A percentile compares a stretch with the other conserved stretches of the same genome.
phyloP scores from a whole-genome alignment of 2,888 invertebrate species.

The Bruchidius siliquastri region DNA sequence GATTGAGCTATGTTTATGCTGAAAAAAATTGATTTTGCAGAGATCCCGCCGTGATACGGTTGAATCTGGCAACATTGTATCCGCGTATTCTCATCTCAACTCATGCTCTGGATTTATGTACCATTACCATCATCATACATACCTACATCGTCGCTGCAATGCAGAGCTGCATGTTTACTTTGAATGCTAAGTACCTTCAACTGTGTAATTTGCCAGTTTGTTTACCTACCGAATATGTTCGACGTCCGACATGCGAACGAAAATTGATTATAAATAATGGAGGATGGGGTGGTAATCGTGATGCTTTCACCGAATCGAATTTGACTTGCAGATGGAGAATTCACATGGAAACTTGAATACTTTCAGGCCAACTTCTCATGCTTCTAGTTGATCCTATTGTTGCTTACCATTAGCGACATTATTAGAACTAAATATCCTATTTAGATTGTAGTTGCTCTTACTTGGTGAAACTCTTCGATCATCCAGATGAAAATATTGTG shows the following conservation, averaged over 20 bases:
- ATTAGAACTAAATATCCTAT: too few species aligned
- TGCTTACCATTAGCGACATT: too few species aligned
- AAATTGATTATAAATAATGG: constrained; percentile 25
- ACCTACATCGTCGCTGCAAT: constrained; percentile 31
- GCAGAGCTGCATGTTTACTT: constrained; percentile 23
- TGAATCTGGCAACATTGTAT: neutral
- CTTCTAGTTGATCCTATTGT: too few species aligned
- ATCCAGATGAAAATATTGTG: too few species aligned
- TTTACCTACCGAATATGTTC: constrained; percentile 27
- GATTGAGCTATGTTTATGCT: too few species aligned
- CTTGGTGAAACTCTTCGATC: too few species aligned
- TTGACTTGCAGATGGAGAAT: neutral
- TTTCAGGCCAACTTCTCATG: too few species aligned
- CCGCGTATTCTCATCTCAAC: constrained; percentile 24
- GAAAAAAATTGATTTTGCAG: too few species aligned
- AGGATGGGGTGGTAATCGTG: constrained; percentile 6
- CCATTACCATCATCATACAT: constrained; percentile 34
- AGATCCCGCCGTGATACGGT: too few species aligned
- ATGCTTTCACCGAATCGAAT: neutral
- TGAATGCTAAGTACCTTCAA: constrained; percentile 29
- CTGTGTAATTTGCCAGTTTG: constrained; percentile 29
- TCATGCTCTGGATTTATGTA: constrained; percentile 29
- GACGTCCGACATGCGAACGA: constrained; percentile 21
- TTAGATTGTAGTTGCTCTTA: too few species aligned
- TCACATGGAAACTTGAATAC: neutral